Base-by-base conservation (phyloP, 1,140 invertebrate species). In the Trichonephila inaurata region DNA sequence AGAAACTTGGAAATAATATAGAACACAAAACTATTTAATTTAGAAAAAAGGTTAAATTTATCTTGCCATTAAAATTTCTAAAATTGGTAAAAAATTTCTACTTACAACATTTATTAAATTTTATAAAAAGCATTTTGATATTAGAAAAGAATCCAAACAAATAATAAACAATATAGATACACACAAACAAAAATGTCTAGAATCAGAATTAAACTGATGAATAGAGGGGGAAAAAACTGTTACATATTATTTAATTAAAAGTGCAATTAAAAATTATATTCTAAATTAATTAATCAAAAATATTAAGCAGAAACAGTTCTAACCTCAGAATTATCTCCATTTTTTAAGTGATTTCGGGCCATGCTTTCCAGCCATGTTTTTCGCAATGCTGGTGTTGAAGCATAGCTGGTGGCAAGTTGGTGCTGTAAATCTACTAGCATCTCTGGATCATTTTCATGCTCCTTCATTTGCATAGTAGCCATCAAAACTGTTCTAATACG, bases 291-390 rank as follows among this genome's bases (percentile, higher is more conserved):
- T n/a, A 14, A 10, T 28, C 19, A 14, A 24, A 64, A 64, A 64
- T 64, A 19, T 64, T 64, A 64, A 64, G 16, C 16, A 64, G 21
- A 64, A 51, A 51, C 3, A 87, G 3, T 28, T 58, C 51, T 85
- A 95, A 97, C 97, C 96, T 98, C 98, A 2, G 98, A 98, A 95
- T 97, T 97, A 96, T 98, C 97, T 24, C 96, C 96, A 95, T 98
- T 97, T 92, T 97, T 96, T 0, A 97, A 96, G 95, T 99, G 98
- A 96, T 98, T 92, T 85, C 96, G 95, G 5, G 98, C 98, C 97
- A 99, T 98, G 5, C 98, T 98, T 94, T 99, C 97, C 6, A 99
- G 97, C 98, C 98, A 99, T 0, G 98, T 99, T 95, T 98, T 98
- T 3, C 99, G 96, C 72, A 99, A 96, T 95, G 99, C 98, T 5